Percentiles rank a stretch among this genome's conserved stretches.
Conservation (phyloP, 2,797 vertebrate species). For the Malurus splendens region DNA sequence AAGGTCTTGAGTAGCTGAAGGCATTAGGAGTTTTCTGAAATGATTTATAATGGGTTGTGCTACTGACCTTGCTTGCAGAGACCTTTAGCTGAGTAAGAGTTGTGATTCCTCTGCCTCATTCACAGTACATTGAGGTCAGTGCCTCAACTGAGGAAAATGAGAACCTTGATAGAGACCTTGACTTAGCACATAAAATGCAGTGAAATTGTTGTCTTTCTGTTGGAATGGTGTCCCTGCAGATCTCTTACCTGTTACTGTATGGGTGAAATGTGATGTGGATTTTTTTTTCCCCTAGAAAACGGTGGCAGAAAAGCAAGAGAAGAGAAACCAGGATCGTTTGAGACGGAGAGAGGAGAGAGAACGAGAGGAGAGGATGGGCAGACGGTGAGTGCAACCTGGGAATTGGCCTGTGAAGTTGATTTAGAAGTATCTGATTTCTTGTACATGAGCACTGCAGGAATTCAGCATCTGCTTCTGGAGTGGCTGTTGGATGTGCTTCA, state of each 20-base stretch:
- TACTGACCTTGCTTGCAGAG: background rate
- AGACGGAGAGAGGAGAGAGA: slow-evolving; percentile 92
- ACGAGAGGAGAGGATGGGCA: slow-evolving; percentile 86
- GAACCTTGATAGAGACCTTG: background rate
- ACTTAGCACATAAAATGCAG: background rate
- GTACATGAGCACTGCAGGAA: background rate
- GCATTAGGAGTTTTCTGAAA: background rate
- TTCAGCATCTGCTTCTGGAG: background rate
- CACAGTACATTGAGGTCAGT: background rate
- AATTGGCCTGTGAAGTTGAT: background rate
- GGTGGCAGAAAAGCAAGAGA: slow-evolving; percentile 93
- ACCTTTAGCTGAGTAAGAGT: background rate
- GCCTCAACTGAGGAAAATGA: background rate
- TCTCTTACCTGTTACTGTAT: background rate
- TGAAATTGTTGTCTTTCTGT: background rate
- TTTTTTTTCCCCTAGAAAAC: slow-evolving; percentile 79
- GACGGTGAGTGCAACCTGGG: slow-evolving; percentile 67
- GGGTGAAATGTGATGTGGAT: background rate
- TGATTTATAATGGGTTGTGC: background rate
- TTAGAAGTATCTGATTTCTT: background rate
- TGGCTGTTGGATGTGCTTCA: background rate
- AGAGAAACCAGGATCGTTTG: slow-evolving; percentile 91
- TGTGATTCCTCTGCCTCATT: background rate
- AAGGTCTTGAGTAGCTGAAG: background rate
- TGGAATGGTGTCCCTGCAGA: background rate